Conservation (phyloP, 2,888 invertebrate genomes). For the Idaea aversata region DNA sequence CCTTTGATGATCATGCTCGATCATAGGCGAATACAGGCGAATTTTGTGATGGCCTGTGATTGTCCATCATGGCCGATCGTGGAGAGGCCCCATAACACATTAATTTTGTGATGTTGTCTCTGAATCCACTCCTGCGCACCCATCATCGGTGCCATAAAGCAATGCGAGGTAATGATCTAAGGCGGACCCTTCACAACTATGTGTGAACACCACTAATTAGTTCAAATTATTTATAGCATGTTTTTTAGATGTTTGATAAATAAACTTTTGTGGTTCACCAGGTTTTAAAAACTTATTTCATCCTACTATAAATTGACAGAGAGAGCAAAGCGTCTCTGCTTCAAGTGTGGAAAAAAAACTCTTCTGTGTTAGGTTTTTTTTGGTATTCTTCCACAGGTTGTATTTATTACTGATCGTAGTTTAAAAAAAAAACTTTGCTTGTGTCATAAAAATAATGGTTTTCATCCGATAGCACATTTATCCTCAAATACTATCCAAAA, state of each 20-base stretch:
- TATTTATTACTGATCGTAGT: too few relatives aligned
- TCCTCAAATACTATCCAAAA: too few relatives aligned
- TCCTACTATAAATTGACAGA: not conserved
- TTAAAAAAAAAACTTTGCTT: too few relatives aligned
- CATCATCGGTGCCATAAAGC: constrained; percentile 14
- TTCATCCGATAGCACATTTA: too few relatives aligned
- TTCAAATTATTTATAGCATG: not conserved
- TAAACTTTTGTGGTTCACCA: not conserved
- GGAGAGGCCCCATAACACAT: too few relatives aligned
- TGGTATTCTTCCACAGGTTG: too few relatives aligned
- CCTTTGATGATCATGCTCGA: too few relatives aligned
- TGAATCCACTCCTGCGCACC: constrained; percentile 13
- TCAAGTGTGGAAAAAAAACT: not conserved
- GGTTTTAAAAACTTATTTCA: not conserved
- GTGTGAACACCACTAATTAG: constrained; percentile 3
- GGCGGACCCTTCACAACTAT: constrained; percentile 4
- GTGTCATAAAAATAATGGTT: too few relatives aligned
- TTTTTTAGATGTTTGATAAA: not conserved
- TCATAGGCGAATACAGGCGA: too few relatives aligned
- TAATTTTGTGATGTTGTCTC: not conserved
- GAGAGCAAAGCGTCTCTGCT: not conserved
- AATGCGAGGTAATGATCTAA: constrained; percentile 23
- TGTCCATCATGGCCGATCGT: too few relatives aligned
- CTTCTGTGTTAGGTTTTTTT: too few relatives aligned
- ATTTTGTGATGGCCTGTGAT: too few relatives aligned